Conservation (phyloP, 2,888 invertebrate species). For the Ophion obscuratus region DNA sequence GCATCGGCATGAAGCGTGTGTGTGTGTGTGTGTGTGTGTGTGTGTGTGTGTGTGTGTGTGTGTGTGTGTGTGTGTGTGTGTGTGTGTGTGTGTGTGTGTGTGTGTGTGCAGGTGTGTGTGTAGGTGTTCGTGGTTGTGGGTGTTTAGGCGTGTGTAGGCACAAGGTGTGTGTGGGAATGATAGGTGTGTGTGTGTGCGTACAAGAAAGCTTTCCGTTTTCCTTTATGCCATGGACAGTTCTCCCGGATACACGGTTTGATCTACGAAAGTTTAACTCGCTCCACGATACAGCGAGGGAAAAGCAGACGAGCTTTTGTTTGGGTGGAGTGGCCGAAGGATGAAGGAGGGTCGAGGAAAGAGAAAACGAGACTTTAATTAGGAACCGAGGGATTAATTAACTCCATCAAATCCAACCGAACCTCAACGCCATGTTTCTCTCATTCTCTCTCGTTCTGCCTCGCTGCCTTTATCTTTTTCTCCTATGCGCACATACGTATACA, state of each 20-base stretch:
- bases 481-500: slow-evolving; percentile 1
- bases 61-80: no score
- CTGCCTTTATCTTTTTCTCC: slow-evolving; percentile 9
- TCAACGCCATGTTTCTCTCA: slow-evolving; percentile 29
- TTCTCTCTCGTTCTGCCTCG: not conserved
- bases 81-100: no score
- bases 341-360: slow-evolving; percentile 55
- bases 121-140: no score
- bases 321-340: slow-evolving; percentile 34
- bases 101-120: no score
- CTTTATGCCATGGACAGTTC: slow-evolving; percentile 72
- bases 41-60: no score
- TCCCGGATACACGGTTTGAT: slow-evolving; percentile 79
- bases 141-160: no score
- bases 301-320: slow-evolving; percentile 55
- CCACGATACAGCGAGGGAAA: slow-evolving; percentile 31
- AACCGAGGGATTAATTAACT: slow-evolving; percentile 80
- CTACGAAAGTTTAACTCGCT: slow-evolving; percentile 77
- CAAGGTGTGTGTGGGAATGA: slow-evolving; percentile 19
- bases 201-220: slow-evolving; percentile 35
- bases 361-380: slow-evolving; percentile 78
- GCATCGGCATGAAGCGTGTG: not conserved
- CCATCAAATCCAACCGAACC: slow-evolving; percentile 76
- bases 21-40: no score
- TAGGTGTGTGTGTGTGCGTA: slow-evolving; percentile 22